These are phyloP conservation scores for Electrophaes corylata DNA, from an alignment of 2,888 invertebrate genomes.

Conservation along the genomic window DNA sequence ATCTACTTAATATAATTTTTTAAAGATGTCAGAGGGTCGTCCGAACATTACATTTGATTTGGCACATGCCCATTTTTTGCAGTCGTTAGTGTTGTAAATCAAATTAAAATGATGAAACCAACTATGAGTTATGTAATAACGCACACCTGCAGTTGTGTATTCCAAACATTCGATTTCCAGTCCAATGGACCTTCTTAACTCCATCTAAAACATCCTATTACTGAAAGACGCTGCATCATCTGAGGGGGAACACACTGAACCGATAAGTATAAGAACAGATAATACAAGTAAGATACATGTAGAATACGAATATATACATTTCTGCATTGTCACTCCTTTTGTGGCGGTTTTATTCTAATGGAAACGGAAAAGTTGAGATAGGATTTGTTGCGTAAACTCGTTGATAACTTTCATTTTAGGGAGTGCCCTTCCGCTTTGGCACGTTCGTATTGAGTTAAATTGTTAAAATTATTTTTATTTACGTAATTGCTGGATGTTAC, in stretches of 20 bases:
- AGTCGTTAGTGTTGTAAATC: no score
- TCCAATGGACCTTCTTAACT: constrained; percentile 9
- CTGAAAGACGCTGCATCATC: constrained; percentile 26
- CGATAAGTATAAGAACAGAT: background rate
- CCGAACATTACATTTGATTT: no score
- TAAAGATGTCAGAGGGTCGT: no score
- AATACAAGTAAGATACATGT: background rate
- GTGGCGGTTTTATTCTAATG: constrained; percentile 38
- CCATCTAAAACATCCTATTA: constrained; percentile 16
- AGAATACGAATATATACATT: constrained; percentile 19
- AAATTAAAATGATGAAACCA: no score
- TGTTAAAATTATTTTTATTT: constrained; percentile 14
- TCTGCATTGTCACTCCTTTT: constrained; percentile 38
- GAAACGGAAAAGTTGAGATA: constrained; percentile 42
- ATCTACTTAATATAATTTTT: no score
- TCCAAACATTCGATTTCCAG: constrained; percentile 15
- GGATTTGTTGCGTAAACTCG: constrained; percentile 42
- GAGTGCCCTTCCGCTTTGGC: constrained; percentile 20
- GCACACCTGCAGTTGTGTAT: background rate
- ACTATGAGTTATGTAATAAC: no score
- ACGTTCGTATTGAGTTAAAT: constrained; percentile 8
- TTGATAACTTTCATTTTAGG: constrained; percentile 40
- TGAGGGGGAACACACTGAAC: constrained; percentile 19
- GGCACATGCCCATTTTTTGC: no score
- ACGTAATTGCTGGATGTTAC: background rate